Base-by-base conservation (phyloP, 35 echinoderm and acorn worm species). In the Holothuria glaberrima region DNA sequence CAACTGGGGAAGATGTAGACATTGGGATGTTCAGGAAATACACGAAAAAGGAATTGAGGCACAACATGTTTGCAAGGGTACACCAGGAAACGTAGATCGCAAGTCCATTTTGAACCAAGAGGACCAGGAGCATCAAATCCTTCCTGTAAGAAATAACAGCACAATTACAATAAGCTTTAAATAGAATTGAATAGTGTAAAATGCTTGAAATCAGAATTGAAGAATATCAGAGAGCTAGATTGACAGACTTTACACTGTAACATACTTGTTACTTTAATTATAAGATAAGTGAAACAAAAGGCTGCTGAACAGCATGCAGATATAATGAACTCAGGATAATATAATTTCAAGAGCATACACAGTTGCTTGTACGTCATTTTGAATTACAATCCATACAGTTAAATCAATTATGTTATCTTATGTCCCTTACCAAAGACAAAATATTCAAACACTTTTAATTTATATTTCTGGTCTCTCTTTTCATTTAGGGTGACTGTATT, bases 81-180 rank as follows among this genome's bases (percentile, higher is more conserved):
- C 88, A 73, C 95, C 95, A 98, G 0, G 95, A 87, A 14, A 84
- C 69, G 88, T 94, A 98, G n/a, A 98, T 41, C 5, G 89, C 86
- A 1, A 98, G 12, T 18, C 95, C 95, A 66, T 98, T 98, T 31
- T 94, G 95, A 19, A 98, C 59, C 22, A 98, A 75, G n/a, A 94
- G 58, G 19, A 91, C 34, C 62, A 92, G 85, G 62, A 60, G 87
- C 26, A 57, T 83, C 10, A 94, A 26, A 67, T 98, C 87, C 20
- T 30, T 18, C 89, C 94, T 97, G 71, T 32, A 93, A 82, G 0
- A 12, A 67, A 30, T 44, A 85, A 68, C 65, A 10, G 22, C 3
- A 69, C 6, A 69, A 69, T 69, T 10, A 69, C 1, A 26, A 25
- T 29, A 9, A 6, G 21, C 66, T 69, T 12, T 9, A 12, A 33